phyloP scores from a whole-genome alignment of 2,113 vertebrate genomes.

The Hyla sarda region DNA sequence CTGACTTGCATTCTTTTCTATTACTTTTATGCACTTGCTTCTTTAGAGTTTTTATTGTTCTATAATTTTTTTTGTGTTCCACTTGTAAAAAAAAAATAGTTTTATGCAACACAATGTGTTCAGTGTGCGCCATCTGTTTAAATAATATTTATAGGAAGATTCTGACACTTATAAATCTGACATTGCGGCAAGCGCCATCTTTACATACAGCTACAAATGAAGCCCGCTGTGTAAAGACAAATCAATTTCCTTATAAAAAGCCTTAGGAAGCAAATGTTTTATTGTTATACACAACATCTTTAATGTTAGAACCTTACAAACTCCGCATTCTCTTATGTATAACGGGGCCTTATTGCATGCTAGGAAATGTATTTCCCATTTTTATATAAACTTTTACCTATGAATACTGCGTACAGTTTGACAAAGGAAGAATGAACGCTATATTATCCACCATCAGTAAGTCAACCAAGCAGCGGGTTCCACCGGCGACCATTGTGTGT shows the following conservation, averaged over 20 bases:
- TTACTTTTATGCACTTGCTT: background rate
- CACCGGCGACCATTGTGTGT: background rate
- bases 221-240: background rate
- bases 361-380: background rate
- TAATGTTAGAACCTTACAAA: background rate
- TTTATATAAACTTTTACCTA: background rate
- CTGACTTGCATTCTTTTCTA: background rate
- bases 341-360: background rate
- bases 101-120: background rate
- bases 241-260: background rate
- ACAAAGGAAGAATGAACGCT: background rate
- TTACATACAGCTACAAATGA: background rate
- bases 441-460: background rate
- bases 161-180: background rate
- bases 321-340: background rate
- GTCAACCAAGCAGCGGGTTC: background rate
- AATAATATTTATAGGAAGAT: background rate
- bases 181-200: background rate
- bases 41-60: background rate
- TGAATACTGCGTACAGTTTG: background rate
- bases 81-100: background rate
- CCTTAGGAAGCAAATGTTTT: background rate
- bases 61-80: background rate
- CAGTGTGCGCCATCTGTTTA: constrained; percentile 10
- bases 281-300: background rate